Percentiles rank a stretch among this genome's conserved stretches.
These are phyloP conservation scores for Pelosia muscerda DNA, from an alignment of 2,888 invertebrate species.

Conservation along the genomic window DNA sequence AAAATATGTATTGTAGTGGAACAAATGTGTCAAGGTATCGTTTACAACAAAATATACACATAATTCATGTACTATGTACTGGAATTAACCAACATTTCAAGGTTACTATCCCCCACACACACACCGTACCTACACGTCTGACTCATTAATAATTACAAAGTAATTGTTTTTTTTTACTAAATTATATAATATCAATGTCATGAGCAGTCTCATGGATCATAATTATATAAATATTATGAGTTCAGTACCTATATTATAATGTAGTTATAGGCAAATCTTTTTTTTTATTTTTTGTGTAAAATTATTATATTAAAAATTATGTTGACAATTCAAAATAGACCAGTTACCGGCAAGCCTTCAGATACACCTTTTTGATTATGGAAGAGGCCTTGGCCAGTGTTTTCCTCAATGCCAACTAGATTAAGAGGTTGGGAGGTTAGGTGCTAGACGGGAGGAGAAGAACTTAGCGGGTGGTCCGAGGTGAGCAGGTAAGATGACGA, in stretches of 20 bases:
- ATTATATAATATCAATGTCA: constrained; percentile 2
- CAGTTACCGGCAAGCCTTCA: neutral
- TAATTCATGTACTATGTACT: constrained; percentile 2
- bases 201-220: neutral
- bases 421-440: neutral
- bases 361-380: neutral
- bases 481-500: neutral
- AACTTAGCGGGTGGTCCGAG: neutral
- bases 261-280: no score
- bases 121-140: neutral
- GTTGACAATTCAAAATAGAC: no score
- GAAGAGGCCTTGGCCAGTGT: neutral
- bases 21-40: constrained; percentile 7
- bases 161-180: neutral
- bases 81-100: neutral
- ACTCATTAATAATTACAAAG: constrained; percentile 3
- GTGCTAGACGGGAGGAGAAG: neutral
- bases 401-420: no score
- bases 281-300: no score
- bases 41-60: constrained; percentile 4
- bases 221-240: neutral
- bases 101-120: neutral
- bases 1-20: constrained; percentile 8
- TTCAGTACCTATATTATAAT: neutral
- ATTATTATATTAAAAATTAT: no score